These are phyloP conservation scores for Solenopsis fugax DNA, from an alignment of 1,140 invertebrate genomes.

Conservation along the genomic window DNA sequence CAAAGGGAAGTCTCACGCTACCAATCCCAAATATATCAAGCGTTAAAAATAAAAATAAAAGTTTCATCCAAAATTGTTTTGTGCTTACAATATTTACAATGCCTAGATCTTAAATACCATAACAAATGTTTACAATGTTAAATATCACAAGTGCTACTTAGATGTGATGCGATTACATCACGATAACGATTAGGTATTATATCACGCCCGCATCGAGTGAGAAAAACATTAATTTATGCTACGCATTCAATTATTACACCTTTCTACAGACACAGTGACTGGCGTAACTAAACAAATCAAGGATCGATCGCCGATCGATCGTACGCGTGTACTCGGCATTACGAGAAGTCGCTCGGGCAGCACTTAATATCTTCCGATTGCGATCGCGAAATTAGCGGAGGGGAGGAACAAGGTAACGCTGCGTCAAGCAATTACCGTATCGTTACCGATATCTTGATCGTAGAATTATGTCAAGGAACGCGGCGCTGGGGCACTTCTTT, in stretches of 20 bases:
- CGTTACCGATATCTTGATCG: slow-evolving; percentile 60
- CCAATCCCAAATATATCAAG: neutral
- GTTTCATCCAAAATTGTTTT: neutral
- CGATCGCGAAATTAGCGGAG: slow-evolving; percentile 27
- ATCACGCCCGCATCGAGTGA: slow-evolving; percentile 1
- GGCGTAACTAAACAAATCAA: neutral
- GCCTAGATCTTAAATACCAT: neutral
- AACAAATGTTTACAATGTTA: neutral
- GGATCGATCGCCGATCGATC: neutral
- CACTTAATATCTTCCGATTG: slow-evolving; percentile 1
- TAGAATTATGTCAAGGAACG: slow-evolving; percentile 59
- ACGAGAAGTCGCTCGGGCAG: neutral
- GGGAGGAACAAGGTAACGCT: slow-evolving; percentile 2
- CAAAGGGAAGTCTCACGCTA: neutral
- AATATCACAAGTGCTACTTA: neutral
- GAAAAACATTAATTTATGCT: slow-evolving; percentile 17
- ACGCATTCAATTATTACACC: slow-evolving; percentile 40
- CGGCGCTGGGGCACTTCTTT: slow-evolving; percentile 43
- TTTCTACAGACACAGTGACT: neutral
- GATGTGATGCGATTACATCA: neutral
- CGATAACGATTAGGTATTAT: slow-evolving; percentile 7
- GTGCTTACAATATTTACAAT: no score
- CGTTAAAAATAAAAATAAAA: neutral
- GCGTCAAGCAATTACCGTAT: slow-evolving; percentile 44
- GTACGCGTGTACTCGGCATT: neutral